A percentile compares a stretch with the other conserved stretches of the same genome.
These are phyloP conservation scores for Xanthostigma xanthostigma DNA, from an alignment of 2,888 invertebrate species.

Conservation along the genomic window DNA sequence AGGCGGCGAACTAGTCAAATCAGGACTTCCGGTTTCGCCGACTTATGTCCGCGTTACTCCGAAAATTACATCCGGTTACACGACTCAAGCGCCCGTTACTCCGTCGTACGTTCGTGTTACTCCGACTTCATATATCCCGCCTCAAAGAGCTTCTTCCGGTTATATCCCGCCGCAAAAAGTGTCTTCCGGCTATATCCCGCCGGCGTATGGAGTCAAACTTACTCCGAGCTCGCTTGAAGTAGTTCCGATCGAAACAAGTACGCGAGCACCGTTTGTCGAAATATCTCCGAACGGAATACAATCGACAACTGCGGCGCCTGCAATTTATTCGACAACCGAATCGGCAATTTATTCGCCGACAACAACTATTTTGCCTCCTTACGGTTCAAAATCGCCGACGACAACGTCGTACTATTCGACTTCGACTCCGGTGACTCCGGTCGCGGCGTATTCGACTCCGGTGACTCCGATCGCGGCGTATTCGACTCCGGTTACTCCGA, in stretches of 20 bases:
- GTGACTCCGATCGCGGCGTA: constrained; percentile 11
- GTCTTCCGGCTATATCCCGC: constrained; percentile 7
- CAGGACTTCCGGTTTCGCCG: constrained; percentile 21
- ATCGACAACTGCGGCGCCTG: constrained; percentile 24
- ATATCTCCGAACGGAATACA: constrained; percentile 15
- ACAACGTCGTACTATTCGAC: constrained; percentile 10
- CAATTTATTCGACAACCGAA: constrained; percentile 18
- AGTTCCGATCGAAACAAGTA: constrained; percentile 14
- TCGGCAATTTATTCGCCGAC: constrained; percentile 8
- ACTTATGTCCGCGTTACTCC: constrained; percentile 5
- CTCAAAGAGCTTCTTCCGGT: too few species aligned
- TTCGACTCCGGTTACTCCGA: constrained; percentile 7
- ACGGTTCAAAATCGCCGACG: constrained; percentile 2
- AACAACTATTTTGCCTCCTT: constrained; percentile 3
- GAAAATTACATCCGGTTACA: constrained; percentile 7
- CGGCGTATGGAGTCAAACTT: neutral
- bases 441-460: constrained; percentile 19
- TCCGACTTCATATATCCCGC: neutral
- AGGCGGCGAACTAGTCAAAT: constrained; percentile 45
- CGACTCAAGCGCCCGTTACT: constrained; percentile 4
- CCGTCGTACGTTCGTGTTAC: constrained; percentile 1
- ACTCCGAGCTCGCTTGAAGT: constrained; percentile 1
- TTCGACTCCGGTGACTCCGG: constrained; percentile 25
- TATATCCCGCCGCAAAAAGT: constrained; percentile 5
- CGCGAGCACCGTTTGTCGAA: constrained; percentile 17